These are phyloP conservation scores for Trichogramma dendrolimi DNA, from an alignment of 2,888 invertebrate genomes.

Conservation along the genomic window DNA sequence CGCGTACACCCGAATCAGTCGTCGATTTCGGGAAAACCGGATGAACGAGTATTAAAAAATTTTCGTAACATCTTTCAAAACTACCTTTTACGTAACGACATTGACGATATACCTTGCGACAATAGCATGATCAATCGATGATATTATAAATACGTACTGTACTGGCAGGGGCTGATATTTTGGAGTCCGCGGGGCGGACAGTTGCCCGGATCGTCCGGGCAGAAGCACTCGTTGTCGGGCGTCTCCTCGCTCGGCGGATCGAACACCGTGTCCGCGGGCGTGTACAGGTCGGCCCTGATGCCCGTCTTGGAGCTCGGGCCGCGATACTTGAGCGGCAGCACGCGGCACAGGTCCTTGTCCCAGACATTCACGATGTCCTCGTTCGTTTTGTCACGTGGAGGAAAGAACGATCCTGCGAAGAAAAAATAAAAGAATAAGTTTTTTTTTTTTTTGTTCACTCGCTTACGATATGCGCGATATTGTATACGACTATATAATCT, in stretches of 20 bases:
- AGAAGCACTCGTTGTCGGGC: conserved; percentile 68
- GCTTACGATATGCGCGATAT: neutral
- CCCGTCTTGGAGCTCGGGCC: conserved; percentile 68
- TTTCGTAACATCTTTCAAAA: neutral
- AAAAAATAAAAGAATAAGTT: neutral
- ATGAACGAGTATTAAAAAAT: no score
- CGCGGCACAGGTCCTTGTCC: conserved; percentile 82
- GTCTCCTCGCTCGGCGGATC: conserved; percentile 54
- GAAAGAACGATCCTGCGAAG: conserved; percentile 71
- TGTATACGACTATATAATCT: no score
- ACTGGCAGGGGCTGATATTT: conserved; percentile 83
- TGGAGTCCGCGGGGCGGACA: conserved; percentile 75
- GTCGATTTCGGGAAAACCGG: no score
- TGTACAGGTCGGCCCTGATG: conserved; percentile 69
- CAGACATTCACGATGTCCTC: conserved; percentile 71
- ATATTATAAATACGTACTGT: conserved; percentile 59
- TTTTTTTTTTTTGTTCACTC: neutral
- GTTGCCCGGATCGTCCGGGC: conserved; percentile 62
- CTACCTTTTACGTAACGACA: neutral
- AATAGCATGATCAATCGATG: neutral
- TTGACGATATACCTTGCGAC: neutral
- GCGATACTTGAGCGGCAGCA: conserved; percentile 70
- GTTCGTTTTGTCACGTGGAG: conserved; percentile 61
- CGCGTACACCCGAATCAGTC: no score
- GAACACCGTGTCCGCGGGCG: conserved; percentile 67